Evolutionary conservation across 64 coral and sea anemone genomes (phyloP).

Genomic region (Platygyra sinensis): DNA sequence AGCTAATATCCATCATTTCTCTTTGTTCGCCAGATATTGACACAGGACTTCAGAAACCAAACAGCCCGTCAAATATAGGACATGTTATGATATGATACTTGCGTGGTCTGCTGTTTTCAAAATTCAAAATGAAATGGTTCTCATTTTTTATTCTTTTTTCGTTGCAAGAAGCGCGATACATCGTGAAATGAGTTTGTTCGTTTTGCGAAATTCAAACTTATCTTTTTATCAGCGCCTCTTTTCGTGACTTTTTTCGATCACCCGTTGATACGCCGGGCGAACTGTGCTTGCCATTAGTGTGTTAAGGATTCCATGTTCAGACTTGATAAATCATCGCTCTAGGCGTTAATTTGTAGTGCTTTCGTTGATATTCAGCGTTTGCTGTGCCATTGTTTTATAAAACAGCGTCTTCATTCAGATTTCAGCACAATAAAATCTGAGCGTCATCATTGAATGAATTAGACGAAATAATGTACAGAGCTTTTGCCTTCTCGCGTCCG

Average conservation of each 20-base stretch:
- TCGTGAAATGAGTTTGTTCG: neutral
- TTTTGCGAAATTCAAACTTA: neutral
- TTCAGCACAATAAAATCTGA: neutral
- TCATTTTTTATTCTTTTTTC: neutral
- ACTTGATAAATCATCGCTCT: conserved; percentile 1
- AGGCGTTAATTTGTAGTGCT: neutral
- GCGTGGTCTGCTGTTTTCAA: neutral
- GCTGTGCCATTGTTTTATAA: neutral
- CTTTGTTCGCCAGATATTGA: conserved; percentile 25
- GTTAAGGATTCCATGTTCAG: neutral
- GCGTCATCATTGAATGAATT: neutral
- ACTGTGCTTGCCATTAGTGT: neutral
- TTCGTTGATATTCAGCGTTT: neutral
- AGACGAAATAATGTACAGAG: neutral
- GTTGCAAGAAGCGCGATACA: neutral
- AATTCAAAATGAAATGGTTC: neutral
- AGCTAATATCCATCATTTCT: neutral
- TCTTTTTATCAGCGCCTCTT: neutral
- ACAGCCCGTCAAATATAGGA: conserved; percentile 27
- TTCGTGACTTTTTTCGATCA: neutral
- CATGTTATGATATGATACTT: conserved; percentile 25
- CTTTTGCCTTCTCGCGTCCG: neutral
- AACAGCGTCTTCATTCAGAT: neutral
- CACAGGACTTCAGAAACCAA: conserved; percentile 36
- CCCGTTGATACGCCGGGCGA: neutral